Base-by-base conservation (phyloP, 2,888 invertebrate species). In the Caenorhabditis sinica region DNA sequence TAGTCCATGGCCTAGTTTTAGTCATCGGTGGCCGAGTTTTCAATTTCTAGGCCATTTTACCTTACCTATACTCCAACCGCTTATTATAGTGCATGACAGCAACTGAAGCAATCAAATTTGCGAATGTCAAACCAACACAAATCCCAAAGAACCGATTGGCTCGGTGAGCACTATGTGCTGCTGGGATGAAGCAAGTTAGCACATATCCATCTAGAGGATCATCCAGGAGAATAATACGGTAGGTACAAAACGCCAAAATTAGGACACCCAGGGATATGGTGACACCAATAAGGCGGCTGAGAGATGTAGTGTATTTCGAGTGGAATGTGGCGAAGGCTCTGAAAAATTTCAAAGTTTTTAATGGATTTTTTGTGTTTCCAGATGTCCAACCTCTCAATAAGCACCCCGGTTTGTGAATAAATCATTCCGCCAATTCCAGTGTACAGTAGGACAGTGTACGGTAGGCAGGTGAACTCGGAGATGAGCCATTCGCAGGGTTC, bases 361-460 rank as follows among this genome's bases (percentile, higher is more conserved):
- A n/a, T 13, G 17, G n/a, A 58, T 23, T 40, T n/a, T 23, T 40
- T 28, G 53, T 9, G 8, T 20, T 20, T 23, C 15, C 28, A 5
- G 0, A 15, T 56, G 2, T 56, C 28, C 20, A 28, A 77, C 77
- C 77, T 60, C 56, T 80, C 80, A 17, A 80, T 60, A 2, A 80
- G n/a, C 2, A 80, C 49, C 2, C 80, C 80, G 3, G 80, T 72
- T 20, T 80, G 80, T 0, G 80, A 49, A n/a, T 56, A 66, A 17
- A 80, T 40, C 80, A 80, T 80, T 28, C 80, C 80, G 36, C 66
- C 17, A 25, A 72, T 80, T 23, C 72, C 80, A n/a, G 40, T 60
- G 36, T 65, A 80, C n/a, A 72, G 60, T 11, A 73, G 13, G 8
- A 30, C 20, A 4, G 80, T 58, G 25, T 60, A 80, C 20, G 72